These are phyloP conservation scores for Aphodius sticticus DNA, from an alignment of 2,888 invertebrate species.

Conservation along the genomic window DNA sequence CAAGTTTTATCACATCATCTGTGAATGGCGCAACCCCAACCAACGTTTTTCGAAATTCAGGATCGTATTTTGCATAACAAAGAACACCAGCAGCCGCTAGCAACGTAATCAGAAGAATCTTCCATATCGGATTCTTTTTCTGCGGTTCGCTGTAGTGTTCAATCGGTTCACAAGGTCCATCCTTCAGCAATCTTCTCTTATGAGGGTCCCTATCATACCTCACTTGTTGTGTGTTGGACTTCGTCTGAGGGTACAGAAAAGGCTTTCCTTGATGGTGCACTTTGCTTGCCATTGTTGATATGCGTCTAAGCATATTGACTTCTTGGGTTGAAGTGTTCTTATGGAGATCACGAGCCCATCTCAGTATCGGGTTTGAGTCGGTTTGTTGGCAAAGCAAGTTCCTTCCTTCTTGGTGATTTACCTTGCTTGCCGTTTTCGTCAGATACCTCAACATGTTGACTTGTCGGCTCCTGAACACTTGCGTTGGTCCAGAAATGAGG, in stretches of 20 bases:
- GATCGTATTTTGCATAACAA: slow-evolving; percentile 70
- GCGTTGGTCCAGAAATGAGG: background rate
- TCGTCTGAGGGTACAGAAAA: background rate
- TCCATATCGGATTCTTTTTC: background rate
- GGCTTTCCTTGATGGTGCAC: background rate
- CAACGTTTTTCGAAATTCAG: slow-evolving; percentile 71
- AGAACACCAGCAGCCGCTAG: slow-evolving; percentile 32
- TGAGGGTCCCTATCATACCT: background rate
- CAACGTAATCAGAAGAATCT: background rate
- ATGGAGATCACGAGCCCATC: background rate
- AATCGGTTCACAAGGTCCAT: background rate
- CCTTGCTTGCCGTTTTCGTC: background rate
- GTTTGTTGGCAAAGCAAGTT: background rate
- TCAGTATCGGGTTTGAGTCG: background rate
- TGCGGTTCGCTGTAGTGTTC: background rate
- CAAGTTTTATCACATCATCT: slow-evolving; percentile 68
- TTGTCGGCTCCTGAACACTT: background rate
- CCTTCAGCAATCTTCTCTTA: background rate
- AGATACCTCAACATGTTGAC: background rate
- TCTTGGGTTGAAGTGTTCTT: background rate
- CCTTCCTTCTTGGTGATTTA: background rate
- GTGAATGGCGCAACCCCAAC: slow-evolving; percentile 72
- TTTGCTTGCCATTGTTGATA: background rate
- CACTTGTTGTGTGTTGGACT: background rate
- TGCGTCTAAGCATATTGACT: background rate